Evolutionary conservation across 2,888 invertebrate species (phyloP).

Genomic region (Chrysodeixis includens): DNA sequence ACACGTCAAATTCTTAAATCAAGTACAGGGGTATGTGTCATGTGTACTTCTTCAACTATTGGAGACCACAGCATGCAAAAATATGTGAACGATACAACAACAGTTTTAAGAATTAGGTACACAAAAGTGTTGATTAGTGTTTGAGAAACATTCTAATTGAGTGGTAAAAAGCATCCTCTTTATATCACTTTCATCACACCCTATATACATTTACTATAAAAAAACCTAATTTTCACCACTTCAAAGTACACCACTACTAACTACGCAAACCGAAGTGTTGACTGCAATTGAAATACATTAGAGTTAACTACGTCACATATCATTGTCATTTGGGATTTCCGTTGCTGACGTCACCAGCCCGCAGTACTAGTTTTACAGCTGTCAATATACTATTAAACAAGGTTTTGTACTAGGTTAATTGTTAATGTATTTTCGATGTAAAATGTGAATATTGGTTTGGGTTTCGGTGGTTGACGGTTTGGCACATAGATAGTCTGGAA

Average conservation of each 20-base stretch:
- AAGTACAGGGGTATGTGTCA: no score
- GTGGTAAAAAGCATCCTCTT: no score
- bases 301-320: conserved; percentile 38
- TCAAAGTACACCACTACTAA: conserved; percentile 6
- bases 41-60: no score
- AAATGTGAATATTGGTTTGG: conserved; percentile 39
- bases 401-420: conserved; percentile 45
- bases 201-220: not conserved
- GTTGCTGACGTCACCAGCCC: conserved; percentile 40
- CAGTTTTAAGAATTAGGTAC: no score
- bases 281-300: conserved; percentile 33
- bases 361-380: conserved; percentile 41
- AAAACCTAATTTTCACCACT: not conserved
- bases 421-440: conserved; percentile 50
- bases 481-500: not conserved
- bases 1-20: no score
- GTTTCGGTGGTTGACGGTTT: conserved; percentile 35
- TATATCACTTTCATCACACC: not conserved
- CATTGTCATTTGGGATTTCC: conserved; percentile 49
- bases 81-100: no score
- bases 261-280: conserved; percentile 24
- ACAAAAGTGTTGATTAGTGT: no score
- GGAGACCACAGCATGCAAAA: no score
- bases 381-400: conserved; percentile 32
- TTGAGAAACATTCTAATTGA: no score